Conservation (phyloP, 1,140 invertebrate species). For the Archegozetes longisetosus region DNA sequence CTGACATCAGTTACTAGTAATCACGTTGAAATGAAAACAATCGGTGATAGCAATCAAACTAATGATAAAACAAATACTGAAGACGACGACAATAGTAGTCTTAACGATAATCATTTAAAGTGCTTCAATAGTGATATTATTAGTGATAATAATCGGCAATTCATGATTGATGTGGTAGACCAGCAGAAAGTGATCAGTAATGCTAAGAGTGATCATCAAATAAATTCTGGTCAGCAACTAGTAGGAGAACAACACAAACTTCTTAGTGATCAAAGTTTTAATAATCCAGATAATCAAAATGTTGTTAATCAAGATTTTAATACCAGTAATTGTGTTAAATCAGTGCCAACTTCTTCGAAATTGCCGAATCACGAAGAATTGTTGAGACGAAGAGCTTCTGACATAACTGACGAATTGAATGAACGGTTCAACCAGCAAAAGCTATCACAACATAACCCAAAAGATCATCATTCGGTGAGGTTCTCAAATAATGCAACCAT, state of each 20-base stretch:
- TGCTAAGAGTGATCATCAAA: not conserved
- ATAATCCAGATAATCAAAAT: not conserved
- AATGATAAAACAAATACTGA: not conserved
- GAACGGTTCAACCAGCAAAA: not conserved
- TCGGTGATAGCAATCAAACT: not conserved
- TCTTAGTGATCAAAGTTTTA: not conserved
- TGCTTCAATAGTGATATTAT: not conserved
- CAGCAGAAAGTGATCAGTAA: not conserved
- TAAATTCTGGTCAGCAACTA: not conserved
- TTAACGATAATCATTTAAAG: not conserved
- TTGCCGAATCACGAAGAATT: not conserved
- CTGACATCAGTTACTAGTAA: not conserved
- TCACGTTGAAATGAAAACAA: not conserved
- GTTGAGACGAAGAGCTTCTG: not conserved
- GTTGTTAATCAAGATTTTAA: not conserved
- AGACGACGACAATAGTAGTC: not conserved
- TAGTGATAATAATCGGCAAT: not conserved
- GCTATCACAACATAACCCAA: not conserved
- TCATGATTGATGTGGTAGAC: not conserved
- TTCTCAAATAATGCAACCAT: conserved; percentile 8
- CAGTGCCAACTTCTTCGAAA: not conserved
- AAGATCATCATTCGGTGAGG: not conserved
- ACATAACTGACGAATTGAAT: not conserved
- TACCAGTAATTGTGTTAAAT: not conserved
- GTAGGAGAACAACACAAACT: not conserved